Base-by-base conservation (phyloP, 2,888 invertebrate species). In the Drosophila kanekoi region DNA sequence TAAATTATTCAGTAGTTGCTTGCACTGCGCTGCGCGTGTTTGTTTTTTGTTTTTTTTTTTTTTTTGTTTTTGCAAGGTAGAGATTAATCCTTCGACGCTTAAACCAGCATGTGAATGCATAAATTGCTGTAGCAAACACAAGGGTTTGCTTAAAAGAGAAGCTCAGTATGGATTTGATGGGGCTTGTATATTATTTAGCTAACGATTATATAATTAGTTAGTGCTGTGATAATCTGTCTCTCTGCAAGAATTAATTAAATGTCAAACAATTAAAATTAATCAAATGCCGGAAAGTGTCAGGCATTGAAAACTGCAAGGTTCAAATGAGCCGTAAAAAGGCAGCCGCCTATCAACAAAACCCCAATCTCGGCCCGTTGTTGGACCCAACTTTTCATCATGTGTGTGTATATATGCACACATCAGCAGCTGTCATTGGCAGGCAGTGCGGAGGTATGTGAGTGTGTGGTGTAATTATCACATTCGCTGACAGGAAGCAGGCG, bases 1-100 rank as follows among this genome's bases (percentile, higher is more conserved):
- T 86, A 41, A 82, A 77, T 88, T 65, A 83, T 88, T 80, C 67
- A 88, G 71, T 44, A 63, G 69, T 60, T 56, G 28, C 54, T 38
- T 33, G 43, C 45, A 44, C 20, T 52, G 52, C 35, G 33, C 20
- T 20, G 11, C 18, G 18, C 35, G 16, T 6, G 4, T 13, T 11
- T 51, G 2, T 53, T 40, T 38, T 11, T 18, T 18, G 13, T 53
- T 41, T 33, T n/a, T 16, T n/a, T n/a, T n/a, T n/a, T n/a, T n/a
- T n/a, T n/a, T 41, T 41, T 18, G 13, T 53, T 41, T 33, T n/a
- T 16, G 4, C 35, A 35, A 33, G 54, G 38, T 23, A 41, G 16
- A 16, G 23, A 16, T 60, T 59, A 71, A 60, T 48, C 43, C 43
- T 14, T 45, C 35, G 8, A 40, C 32, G 43, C 14, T 18, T 52